A percentile compares a stretch with the other conserved stretches of the same genome.
phyloP scores from a whole-genome alignment of 2,113 vertebrate species.

The Cheilinus undulatus region DNA sequence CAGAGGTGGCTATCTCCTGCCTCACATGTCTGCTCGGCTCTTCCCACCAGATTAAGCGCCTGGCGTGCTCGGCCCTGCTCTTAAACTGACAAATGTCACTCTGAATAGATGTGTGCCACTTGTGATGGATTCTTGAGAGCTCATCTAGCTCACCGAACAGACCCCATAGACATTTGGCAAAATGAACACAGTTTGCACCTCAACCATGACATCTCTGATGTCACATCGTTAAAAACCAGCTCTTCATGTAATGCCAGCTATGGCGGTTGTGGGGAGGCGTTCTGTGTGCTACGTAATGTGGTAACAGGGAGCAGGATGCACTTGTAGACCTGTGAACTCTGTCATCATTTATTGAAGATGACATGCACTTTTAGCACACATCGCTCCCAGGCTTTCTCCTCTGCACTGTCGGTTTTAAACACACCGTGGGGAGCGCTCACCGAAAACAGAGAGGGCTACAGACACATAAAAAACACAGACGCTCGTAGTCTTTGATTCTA shows the following conservation, averaged over 20 bases:
- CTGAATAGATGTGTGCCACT: slow-evolving; percentile 31
- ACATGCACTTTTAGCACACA: slow-evolving; percentile 80
- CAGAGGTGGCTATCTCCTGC: slow-evolving; percentile 57
- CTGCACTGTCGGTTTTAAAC: slow-evolving; percentile 68
- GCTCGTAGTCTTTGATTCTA: slow-evolving; percentile 60
- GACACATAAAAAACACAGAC: slow-evolving; percentile 61
- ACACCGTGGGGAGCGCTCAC: slow-evolving; percentile 67
- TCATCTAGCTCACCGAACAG: slow-evolving; percentile 24
- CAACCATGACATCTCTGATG: slow-evolving; percentile 41
- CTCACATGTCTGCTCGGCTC: slow-evolving; percentile 45
- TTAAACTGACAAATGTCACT: slow-evolving; percentile 63
- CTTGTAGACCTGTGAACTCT: slow-evolving; percentile 74
- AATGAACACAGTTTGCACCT: slow-evolving; percentile 42
- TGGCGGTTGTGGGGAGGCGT: slow-evolving; percentile 53
- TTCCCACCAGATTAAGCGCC: slow-evolving; percentile 57
- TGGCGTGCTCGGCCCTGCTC: slow-evolving; percentile 42
- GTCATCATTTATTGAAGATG: slow-evolving; percentile 81
- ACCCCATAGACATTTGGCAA: slow-evolving; percentile 39
- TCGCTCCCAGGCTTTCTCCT: slow-evolving; percentile 65
- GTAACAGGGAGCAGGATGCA: slow-evolving; percentile 60
- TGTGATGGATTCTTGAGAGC: slow-evolving; percentile 41
- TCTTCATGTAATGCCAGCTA: slow-evolving; percentile 49
- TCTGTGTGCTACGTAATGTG: slow-evolving; percentile 53
- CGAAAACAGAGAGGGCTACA: slow-evolving; percentile 60
- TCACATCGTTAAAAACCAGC: slow-evolving; percentile 17